Base-by-base conservation (phyloP, 2,888 invertebrate genomes). In the Tridacna gigas region DNA sequence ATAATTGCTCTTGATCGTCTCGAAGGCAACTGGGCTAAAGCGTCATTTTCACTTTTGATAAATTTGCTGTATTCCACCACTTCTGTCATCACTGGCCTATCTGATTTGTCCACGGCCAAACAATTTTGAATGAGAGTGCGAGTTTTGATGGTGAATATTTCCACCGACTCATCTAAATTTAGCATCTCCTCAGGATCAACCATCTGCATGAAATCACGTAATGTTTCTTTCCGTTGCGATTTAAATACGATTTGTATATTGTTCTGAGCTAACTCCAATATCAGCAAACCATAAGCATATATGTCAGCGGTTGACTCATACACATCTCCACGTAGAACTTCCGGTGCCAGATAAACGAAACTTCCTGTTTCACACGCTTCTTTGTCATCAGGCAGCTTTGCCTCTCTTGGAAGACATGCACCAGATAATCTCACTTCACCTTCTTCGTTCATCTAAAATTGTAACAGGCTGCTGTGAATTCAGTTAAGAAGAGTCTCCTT, bases 281-380 rank as follows among this genome's bases (percentile, higher is more conserved):
- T 48, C 4, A 90, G 67, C 26, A 90, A 79, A 71, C 89, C 88
- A 45, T 83, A 87, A 51, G 89, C 82, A 80, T 93, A 94, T 22
- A 93, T 88, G 86, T 94, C 94, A 25, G 92, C 91, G 7, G 82
- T 87, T 5, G 89, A 60, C n/a, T 84, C 88, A 81, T 94, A 94
- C 1, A 75, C 37, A 18, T 90, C 90, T 7, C 92, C 93, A 0
- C 84, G 83, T 11, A 94, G 89, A 3, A 94, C 93, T 76, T 91
- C 92, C 45, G 93, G 93, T 20, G 93, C 86, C 48, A 94, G 87
- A 67, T 92, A 93, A 11, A 91, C 90, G 76, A 91, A 91, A 71
- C 90, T 85, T 15, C 89, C 88, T 15, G 91, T 89, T 12, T 84
- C 73, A 13, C 83, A 75, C 0, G 69, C 71, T 47, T 90, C 86